A percentile compares a stretch with the other conserved stretches of the same genome.
Evolutionary conservation across 2,888 invertebrate genomes (phyloP).

Genomic region (Scaptomyza reducta): DNA sequence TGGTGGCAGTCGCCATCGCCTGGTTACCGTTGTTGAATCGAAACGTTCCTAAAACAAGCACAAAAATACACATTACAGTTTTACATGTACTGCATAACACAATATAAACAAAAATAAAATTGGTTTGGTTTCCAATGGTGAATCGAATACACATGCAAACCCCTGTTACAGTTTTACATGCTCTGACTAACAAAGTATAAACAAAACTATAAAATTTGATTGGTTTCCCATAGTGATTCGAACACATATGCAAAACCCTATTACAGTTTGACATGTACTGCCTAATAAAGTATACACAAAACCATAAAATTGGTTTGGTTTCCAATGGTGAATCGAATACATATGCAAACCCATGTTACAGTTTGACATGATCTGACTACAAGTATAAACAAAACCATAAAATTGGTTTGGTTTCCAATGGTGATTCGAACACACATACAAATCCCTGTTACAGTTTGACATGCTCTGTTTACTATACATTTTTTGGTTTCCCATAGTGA

Average conservation of each 20-base stretch:
- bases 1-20: conserved; percentile 31
- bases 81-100: conserved; percentile 7
- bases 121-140: not conserved
- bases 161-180: too few relatives aligned
- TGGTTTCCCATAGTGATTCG: not conserved
- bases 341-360: too few relatives aligned
- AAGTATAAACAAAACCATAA: not conserved
- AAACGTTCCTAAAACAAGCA: conserved; percentile 47
- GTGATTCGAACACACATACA: not conserved
- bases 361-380: conserved; percentile 25
- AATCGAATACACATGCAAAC: not conserved
- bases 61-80: conserved; percentile 44
- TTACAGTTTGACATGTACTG: too few relatives aligned
- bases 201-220: too few relatives aligned
- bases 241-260: not conserved
- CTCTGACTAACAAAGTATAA: too few relatives aligned
- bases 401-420: not conserved
- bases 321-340: too few relatives aligned
- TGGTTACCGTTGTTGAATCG: conserved; percentile 82
- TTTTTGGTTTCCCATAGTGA: not conserved
- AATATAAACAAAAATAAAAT: not conserved
- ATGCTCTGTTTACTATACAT: too few relatives aligned
- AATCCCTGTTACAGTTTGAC: too few relatives aligned
- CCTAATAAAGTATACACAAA: too few relatives aligned
- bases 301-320: too few relatives aligned